phyloP scores from a whole-genome alignment of 1,140 invertebrate species.

The Pseudachorutes palmiensis region DNA sequence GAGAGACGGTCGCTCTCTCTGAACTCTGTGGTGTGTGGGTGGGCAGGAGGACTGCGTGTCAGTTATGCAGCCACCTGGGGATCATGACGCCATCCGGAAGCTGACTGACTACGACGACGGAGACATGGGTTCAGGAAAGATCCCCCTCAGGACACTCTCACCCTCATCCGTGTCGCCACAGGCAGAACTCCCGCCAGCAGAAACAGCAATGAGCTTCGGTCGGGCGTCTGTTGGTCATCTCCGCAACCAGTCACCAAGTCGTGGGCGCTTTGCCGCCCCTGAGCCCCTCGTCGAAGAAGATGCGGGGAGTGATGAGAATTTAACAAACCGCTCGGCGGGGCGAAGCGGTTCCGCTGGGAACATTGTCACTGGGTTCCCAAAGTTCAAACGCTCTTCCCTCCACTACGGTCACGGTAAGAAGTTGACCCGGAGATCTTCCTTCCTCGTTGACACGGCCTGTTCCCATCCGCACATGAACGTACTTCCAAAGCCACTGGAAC shows the following conservation, averaged over 20 bases:
- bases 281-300: conserved; percentile 22
- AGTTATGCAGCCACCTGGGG: neutral
- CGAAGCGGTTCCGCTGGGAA: conserved; percentile 28
- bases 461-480: conserved; percentile 28
- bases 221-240: too few species aligned
- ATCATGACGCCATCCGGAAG: neutral
- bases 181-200: too few species aligned
- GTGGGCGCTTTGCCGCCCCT: conserved; percentile 1
- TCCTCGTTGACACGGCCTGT: conserved; percentile 30
- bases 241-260: neutral
- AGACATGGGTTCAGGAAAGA: neutral
- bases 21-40: too few species aligned
- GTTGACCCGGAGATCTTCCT: conserved; percentile 29
- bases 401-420: conserved; percentile 26
- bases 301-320: conserved; percentile 5
- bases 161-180: too few species aligned
- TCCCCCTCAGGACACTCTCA: neutral
- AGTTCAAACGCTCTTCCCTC: conserved; percentile 24
- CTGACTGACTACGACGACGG: neutral
- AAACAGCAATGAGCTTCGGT: too few species aligned
- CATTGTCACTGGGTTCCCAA: conserved; percentile 19
- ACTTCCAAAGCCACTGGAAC: conserved; percentile 30
- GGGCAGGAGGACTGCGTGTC: too few species aligned
- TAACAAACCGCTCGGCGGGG: conserved; percentile 9
- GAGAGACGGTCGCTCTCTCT: too few species aligned